These are phyloP conservation scores for Psix sp. DNA, from an alignment of 1,140 invertebrate genomes.

Conservation along the genomic window DNA sequence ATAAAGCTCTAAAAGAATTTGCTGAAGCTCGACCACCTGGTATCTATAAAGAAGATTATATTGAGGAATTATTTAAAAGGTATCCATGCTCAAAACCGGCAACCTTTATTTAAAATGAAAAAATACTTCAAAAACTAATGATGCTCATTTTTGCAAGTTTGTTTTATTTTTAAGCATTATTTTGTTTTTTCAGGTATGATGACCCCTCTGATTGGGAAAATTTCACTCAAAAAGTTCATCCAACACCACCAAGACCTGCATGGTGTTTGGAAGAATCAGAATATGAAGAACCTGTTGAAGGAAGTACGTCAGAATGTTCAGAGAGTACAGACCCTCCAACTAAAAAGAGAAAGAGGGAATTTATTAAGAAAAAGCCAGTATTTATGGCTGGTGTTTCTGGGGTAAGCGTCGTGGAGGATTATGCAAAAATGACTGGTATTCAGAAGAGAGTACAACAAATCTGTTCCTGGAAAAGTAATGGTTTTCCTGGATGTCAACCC, in stretches of 20 bases:
- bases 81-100: too few species aligned
- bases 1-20: constrained; percentile 88
- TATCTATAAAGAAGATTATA: constrained; percentile 88
- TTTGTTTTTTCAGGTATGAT: constrained; percentile 24
- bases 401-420: constrained; percentile 81
- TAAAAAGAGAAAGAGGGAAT: constrained; percentile 72
- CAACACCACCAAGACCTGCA: constrained; percentile 32
- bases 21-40: constrained; percentile 83
- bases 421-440: constrained; percentile 81
- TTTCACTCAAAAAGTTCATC: constrained; percentile 23
- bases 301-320: constrained; percentile 41
- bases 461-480: constrained; percentile 86
- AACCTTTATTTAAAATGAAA: too few species aligned
- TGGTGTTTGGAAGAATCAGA: constrained; percentile 54
- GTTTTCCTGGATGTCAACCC: constrained; percentile 97
- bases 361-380: constrained; percentile 79
- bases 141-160: background rate
- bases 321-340: constrained; percentile 13
- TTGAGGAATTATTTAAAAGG: constrained; percentile 83
- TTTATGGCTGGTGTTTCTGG: constrained; percentile 91
- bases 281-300: constrained; percentile 62
- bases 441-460: constrained; percentile 88
- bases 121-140: background rate
- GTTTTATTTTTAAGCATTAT: background rate
- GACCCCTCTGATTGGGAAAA: constrained; percentile 28